These are phyloP conservation scores for Anoncus sp. DNA, from an alignment of 2,888 invertebrate species.

Conservation along the genomic window DNA sequence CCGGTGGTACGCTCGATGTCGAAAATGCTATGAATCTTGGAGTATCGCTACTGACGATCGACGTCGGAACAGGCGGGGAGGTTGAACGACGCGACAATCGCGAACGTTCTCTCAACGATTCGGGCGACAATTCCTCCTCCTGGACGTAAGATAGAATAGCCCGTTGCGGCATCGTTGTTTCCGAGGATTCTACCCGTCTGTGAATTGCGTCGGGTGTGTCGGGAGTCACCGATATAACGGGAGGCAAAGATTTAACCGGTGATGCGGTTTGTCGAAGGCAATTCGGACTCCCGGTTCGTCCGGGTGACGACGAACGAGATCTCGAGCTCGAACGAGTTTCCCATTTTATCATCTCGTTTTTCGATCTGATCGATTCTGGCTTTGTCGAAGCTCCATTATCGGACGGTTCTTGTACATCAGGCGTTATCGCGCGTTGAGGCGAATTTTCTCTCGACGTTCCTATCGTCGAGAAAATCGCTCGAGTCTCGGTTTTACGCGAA, in stretches of 20 bases:
- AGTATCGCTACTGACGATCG: slow-evolving; percentile 58
- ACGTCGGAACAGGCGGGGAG: slow-evolving; percentile 71
- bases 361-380: no score
- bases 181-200: slow-evolving; percentile 44
- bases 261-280: slow-evolving; percentile 78
- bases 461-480: slow-evolving; percentile 81
- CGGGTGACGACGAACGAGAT: slow-evolving; percentile 70
- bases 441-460: slow-evolving; percentile 75
- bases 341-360: slow-evolving; percentile 84
- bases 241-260: slow-evolving; percentile 79
- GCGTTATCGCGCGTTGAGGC: slow-evolving; percentile 28
- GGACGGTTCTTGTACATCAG: no score
- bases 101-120: slow-evolving; percentile 65
- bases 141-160: slow-evolving; percentile 79
- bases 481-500: slow-evolving; percentile 62
- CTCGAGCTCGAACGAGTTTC: slow-evolving; percentile 68
- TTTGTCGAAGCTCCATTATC: no score
- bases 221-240: slow-evolving; percentile 80
- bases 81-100: slow-evolving; percentile 65
- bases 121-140: slow-evolving; percentile 74
- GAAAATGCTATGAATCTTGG: slow-evolving; percentile 75
- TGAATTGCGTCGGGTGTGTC: slow-evolving; percentile 68
- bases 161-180: slow-evolving; percentile 73
- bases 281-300: slow-evolving; percentile 53
- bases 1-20: slow-evolving; percentile 75